Evolutionary conservation across 2,888 invertebrate species (phyloP).

Genomic region (Patella caerulea): DNA sequence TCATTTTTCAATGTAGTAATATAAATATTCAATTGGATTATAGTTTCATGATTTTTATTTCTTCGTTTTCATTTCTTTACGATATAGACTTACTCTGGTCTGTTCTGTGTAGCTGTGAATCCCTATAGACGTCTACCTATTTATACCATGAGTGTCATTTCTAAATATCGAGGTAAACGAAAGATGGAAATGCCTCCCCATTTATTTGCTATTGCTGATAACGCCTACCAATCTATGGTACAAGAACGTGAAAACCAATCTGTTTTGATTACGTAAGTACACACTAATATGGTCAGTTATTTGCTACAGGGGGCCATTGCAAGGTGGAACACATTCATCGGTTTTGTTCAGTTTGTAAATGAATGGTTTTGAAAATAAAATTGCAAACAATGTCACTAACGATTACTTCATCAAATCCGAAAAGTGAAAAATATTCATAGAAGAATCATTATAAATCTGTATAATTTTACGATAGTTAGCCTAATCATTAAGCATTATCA

Average conservation of each 20-base stretch:
- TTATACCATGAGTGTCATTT: slow-evolving; percentile 96
- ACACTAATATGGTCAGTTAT: neutral
- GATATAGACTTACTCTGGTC: slow-evolving; percentile 97
- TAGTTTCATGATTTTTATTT: slow-evolving; percentile 63
- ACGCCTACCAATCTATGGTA: slow-evolving; percentile 99
- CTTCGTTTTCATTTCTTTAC: neutral
- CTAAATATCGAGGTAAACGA: slow-evolving; percentile 98
- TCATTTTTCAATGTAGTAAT: too few species aligned
- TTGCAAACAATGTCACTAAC: too few species aligned
- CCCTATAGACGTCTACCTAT: slow-evolving; percentile 99
- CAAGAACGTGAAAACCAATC: slow-evolving; percentile 76
- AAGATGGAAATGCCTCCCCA: slow-evolving; percentile 99
- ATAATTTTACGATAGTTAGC: too few species aligned
- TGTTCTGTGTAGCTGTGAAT: slow-evolving; percentile 99
- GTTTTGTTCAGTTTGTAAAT: too few species aligned
- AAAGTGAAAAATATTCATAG: too few species aligned
- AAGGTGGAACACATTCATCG: too few species aligned
- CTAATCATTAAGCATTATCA: neutral
- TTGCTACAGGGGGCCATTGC: too few species aligned
- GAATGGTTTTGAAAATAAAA: too few species aligned
- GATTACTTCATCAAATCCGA: too few species aligned
- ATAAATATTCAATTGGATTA: too few species aligned
- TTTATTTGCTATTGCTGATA: slow-evolving; percentile 99
- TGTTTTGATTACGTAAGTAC: slow-evolving; percentile 6
- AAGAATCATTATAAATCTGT: neutral